Base-by-base conservation (phyloP, 2,888 invertebrate genomes). In the Magallana nippona region DNA sequence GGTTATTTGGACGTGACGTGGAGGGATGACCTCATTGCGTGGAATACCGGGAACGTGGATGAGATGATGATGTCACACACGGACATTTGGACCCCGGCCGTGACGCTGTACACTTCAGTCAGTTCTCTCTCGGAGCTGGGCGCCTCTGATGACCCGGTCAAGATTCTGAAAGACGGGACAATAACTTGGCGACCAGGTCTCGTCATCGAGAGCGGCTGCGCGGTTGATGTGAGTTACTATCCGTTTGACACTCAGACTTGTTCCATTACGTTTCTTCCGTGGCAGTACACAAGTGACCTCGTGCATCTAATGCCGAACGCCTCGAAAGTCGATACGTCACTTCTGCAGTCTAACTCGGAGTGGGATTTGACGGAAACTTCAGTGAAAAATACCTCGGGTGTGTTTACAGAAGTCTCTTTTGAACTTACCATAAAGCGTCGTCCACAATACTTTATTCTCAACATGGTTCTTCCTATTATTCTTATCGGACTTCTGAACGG, bases 31-130 rank as follows among this genome's bases (percentile, higher is more conserved):
- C 86, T 86, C 77, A 80, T 89, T 0, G 56, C 22, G 8, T 88
- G 86, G 87, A 60, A 80, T 13, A 77, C 85, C 15, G 78, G 83
- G 15, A 82, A 83, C 32, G 63, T 87, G 8, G 78, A 77, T 56
- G 82, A 62, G 55, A 84, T 88, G 15, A 89, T 85, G 19, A 82
- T 89, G 2, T 82, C 86, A 58, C 84, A 85, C n/a, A 58, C 62
- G 0, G 82, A 86, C 58, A 83, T 89, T 32, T 89, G 87, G 86
- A 77, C 86, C 19, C 89, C 89, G 0, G 86, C 87, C 19, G 71
- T 87, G 15, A 81, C 87, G 1, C 77, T 89, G 55, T 56, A 81
- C 1, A 81, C 82, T 32, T 84, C 86, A 0, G 86, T 86, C 27
- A 86, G 84, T 60, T 84, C 82, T 58, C 86, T 86, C 1, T 84